Evolutionary conservation across 2,797 vertebrate genomes (phyloP).

Genomic region (Brotula barbata): DNA sequence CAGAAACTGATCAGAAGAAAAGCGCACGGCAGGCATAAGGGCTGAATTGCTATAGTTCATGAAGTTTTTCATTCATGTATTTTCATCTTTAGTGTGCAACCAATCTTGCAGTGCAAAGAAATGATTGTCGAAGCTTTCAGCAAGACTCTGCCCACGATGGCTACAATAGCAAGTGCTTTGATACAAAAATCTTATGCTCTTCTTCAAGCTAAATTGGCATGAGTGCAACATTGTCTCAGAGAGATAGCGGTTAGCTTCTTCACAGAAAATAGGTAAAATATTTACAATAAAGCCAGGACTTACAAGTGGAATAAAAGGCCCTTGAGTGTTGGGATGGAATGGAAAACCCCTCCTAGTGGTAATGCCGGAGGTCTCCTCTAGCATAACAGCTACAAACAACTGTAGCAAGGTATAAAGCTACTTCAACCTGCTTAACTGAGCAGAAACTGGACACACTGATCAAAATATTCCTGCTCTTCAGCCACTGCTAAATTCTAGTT

Average conservation of each 20-base stretch:
- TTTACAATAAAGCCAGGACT: conserved; percentile 6
- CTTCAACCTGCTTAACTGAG: no score
- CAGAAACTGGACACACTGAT: no score
- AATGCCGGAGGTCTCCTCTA: background rate
- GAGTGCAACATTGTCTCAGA: conserved; percentile 36
- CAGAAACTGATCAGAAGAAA: background rate
- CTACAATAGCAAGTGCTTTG: conserved; percentile 1
- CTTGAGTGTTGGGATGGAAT: background rate
- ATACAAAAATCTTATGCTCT: conserved; percentile 54
- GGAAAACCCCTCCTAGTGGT: conserved; percentile 19
- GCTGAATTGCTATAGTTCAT: background rate
- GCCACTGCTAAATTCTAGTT: no score
- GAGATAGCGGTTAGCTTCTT: conserved; percentile 25
- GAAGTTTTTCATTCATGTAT: conserved; percentile 9
- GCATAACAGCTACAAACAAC: no score
- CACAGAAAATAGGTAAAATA: conserved; percentile 19
- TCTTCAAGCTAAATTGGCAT: conserved; percentile 22
- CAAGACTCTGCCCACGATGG: background rate
- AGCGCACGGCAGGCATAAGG: background rate
- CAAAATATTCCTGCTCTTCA: no score
- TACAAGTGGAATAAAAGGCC: background rate
- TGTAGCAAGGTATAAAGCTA: no score
- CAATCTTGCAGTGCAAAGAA: conserved; percentile 16
- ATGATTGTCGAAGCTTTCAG: conserved; percentile 45
- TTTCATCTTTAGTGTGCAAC: background rate